Base-by-base conservation (phyloP, 2,888 invertebrate species). In the Noctua comes region DNA sequence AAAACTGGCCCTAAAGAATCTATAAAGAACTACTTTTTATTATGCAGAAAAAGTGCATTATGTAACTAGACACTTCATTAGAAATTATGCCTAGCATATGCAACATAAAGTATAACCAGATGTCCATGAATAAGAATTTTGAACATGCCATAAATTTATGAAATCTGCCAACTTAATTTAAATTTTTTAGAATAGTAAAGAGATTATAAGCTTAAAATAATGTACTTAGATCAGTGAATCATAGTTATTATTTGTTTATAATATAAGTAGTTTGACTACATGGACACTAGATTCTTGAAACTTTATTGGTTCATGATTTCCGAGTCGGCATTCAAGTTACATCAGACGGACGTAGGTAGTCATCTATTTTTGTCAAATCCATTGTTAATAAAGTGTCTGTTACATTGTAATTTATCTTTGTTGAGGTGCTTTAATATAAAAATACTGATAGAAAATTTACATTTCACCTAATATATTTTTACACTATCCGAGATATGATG, bases 21-120 rank as follows among this genome's bases (percentile, higher is more conserved):
- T 46, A 24, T 8, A 36, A n/a, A 31, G 1, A 24, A 31, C 16
- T 1, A 57, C 66, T 13, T 66, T 54, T 59, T 46, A 21, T 13
- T 21, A 59, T 84, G 43, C 65, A 84, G 36, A 18, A 70, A 46
- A 79, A 54, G 36, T 84, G 59, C 65, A 81, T 70, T 84, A 70
- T n/a, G 69, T 70, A 79, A 79, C 24, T 46, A 51, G 70, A 62
- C 27, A 59, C 8, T 66, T 18, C 1, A 46, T 36, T 36, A 46
- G 2, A 36, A 59, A 27, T 36, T 57, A 43, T 36, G 48, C 18
- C 6, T 27, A n/a, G 27, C 7, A 27, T 46, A 68, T 2, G 5
- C n/a, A 16, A 36, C 1, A n/a, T 1, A 0, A n/a, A 24, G 16
- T 27, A 8, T 24, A 10, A 16, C 3, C 16, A 13, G 21, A 43